phyloP scores from a whole-genome alignment of 1,140 invertebrate species.

The fruit fly (Drosophila melanogaster) region Release_6_plus_ISO1_MT NT_033777.3:17486501-17487000 shows the following conservation, averaged over 20 bases:
- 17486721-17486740: too few relatives aligned
- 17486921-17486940: slow-evolving; percentile 50
- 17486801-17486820: background rate
- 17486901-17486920: slow-evolving; percentile 42
- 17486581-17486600: slow-evolving; percentile 38
- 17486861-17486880: slow-evolving; percentile 38
- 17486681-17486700: too few relatives aligned
- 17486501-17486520: background rate
- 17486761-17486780: background rate
- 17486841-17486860: slow-evolving; percentile 45
- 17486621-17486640: slow-evolving; percentile 11
- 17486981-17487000: slow-evolving; percentile 22
- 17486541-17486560: slow-evolving; percentile 36
- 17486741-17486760: background rate
- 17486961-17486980: slow-evolving; percentile 48
- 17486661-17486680: background rate
- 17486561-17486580: slow-evolving; percentile 50
- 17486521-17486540: background rate
- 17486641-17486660: slow-evolving; percentile 9
- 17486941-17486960: slow-evolving; percentile 52
- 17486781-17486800: too few relatives aligned
- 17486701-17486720: too few relatives aligned
- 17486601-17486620: slow-evolving; percentile 18
- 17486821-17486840: slow-evolving; percentile 1
- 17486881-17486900: slow-evolving; percentile 14